Evolutionary conservation across 2,888 invertebrate species (phyloP), one percentile per base, ranked within the genome.

Genomic region (Orchesellides sinensis): DNA sequence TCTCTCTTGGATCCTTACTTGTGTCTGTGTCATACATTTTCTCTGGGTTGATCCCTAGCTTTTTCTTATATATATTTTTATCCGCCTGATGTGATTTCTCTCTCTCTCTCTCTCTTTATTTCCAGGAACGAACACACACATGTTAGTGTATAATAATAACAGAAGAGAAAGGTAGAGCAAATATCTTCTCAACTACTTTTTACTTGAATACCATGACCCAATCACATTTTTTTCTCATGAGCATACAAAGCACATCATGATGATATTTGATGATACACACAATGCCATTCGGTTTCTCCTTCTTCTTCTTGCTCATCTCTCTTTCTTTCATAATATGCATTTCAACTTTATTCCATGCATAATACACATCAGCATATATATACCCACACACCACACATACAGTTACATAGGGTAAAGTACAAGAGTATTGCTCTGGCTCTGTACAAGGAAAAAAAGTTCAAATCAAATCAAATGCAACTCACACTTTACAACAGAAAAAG

Each of bases 211-310:
- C n/a, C n/a, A n/a, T n/a, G n/a, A n/a, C 29, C 17, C 54, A 70
- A 56, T 70, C 56, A 70, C 70, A 70, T 56, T 68, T n/a, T n/a
- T 74, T 54, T 65, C 65, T 66, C 65, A 75, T 77, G 77, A 77
- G 68, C 68, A 69, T 78, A 49, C 63, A 63, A 70, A 78, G 52
- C 78, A 70, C 63, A 78, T 66, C 49, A 19, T 63, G 63, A 77
- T 47, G 52, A 65, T 69, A 52, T 73, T 27, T 74, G 27, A 63
- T 63, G 27, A 65, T 65, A 17, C 23, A 61, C 29, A 25, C n/a
- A n/a, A n/a, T 65, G 8, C 25, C 32, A 52, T n/a, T n/a, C n/a
- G n/a, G n/a, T n/a, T n/a, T 52, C 47, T 14, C 23, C n/a, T 35
- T 61, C n/a, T 32, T 52, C 23, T 19, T 21, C 32, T 32, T 6